Evolutionary conservation across 2,113 vertebrate species (phyloP).

Genomic region (Parus major): DNA sequence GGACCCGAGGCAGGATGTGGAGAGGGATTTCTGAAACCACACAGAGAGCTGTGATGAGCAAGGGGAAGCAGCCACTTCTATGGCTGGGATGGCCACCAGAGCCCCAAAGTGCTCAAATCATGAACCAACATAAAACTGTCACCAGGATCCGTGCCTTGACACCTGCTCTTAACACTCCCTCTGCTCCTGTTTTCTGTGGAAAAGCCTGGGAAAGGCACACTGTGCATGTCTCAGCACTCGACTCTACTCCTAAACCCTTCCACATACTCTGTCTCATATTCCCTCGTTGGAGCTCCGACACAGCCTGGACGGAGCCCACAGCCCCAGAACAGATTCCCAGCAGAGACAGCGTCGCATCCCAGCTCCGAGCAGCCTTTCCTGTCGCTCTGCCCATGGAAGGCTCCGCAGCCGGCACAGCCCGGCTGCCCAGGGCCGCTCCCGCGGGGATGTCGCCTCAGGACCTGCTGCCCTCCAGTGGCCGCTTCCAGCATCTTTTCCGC

Average conservation of each 20-base stretch:
- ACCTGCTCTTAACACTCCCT: not conserved
- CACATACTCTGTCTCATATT: rapidly evolving
- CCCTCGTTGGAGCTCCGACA: not conserved
- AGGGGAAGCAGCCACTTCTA: not conserved
- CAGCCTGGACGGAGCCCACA: rapidly evolving
- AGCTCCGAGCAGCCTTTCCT: not conserved
- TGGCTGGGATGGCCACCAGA: not conserved
- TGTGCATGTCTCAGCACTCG: rapidly evolving
- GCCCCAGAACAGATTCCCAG: not conserved
- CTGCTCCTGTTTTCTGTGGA: too few species aligned
- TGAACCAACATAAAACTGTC: not conserved
- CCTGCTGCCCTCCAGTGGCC: not conserved
- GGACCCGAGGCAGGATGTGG: slow-evolving; percentile 76
- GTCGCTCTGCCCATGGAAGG: not conserved
- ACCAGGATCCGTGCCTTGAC: rapidly evolving
- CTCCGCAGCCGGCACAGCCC: not conserved
- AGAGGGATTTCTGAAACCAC: slow-evolving; percentile 65
- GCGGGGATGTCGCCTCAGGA: not conserved
- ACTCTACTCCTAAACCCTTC: too few species aligned
- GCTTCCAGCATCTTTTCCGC: not conserved
- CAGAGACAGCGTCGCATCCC: rapidly evolving
- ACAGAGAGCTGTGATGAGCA: not conserved
- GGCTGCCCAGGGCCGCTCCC: not conserved
- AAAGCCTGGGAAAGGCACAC: not conserved
- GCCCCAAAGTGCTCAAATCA: not conserved